Evolutionary conservation across 2,888 invertebrate genomes (phyloP).

Genomic region (Tromatobia lineatoria): DNA sequence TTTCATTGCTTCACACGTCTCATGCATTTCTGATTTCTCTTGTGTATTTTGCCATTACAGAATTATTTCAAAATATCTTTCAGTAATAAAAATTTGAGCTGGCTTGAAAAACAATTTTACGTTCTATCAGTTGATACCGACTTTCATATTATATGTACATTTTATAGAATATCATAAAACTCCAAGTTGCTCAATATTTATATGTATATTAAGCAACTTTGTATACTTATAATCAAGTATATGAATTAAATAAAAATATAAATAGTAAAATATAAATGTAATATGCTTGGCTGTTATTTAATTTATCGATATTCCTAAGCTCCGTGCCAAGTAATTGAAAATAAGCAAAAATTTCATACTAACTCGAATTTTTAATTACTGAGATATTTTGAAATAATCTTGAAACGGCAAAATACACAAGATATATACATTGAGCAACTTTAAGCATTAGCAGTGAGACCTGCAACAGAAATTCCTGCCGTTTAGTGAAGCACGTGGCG

Average conservation of each 20-base stretch:
- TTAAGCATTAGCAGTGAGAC: neutral
- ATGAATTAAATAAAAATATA: neutral
- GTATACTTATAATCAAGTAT: neutral
- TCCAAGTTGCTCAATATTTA: too few species aligned
- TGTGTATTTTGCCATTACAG: neutral
- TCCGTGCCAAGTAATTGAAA: too few species aligned
- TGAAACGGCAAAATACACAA: too few species aligned
- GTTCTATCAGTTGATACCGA: neutral
- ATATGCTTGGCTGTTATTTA: too few species aligned
- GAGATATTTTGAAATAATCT: too few species aligned
- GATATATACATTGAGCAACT: neutral
- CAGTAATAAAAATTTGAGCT: neutral
- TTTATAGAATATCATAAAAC: too few species aligned
- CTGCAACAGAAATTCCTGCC: neutral
- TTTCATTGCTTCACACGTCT: neutral
- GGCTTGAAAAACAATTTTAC: conserved; percentile 2
- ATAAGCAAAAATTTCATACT: too few species aligned
- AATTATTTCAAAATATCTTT: neutral
- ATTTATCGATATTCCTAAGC: too few species aligned
- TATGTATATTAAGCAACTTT: too few species aligned
- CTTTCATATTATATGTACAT: too few species aligned
- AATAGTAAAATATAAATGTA: too few species aligned
- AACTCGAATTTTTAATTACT: too few species aligned
- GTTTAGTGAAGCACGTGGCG: conserved; percentile 1
- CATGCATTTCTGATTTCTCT: neutral